phyloP scores from a whole-genome alignment of 2,888 invertebrate species.

The Argyra leucocephala region DNA sequence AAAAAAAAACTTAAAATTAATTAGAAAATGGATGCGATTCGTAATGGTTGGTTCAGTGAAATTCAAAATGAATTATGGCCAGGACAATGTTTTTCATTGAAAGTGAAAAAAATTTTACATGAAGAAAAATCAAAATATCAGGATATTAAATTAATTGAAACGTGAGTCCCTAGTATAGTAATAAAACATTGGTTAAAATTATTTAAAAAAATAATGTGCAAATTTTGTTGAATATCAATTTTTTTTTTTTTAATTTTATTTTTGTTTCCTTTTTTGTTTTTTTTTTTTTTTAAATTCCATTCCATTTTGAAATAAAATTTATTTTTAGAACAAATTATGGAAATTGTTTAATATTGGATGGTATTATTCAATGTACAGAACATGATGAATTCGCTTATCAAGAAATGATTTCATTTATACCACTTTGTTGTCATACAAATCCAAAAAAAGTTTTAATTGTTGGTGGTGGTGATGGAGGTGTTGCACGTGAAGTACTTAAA shows the following conservation, averaged over 20 bases:
- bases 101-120: slow-evolving; percentile 71
- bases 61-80: slow-evolving; percentile 81
- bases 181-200: slow-evolving; percentile 7
- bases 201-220: no score
- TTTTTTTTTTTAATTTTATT: slow-evolving; percentile 16
- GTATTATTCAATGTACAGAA: slow-evolving; percentile 93
- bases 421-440: slow-evolving; percentile 80
- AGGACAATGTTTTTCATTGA: slow-evolving; percentile 76
- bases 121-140: slow-evolving; percentile 73
- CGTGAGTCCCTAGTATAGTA: slow-evolving; percentile 44
- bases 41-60: slow-evolving; percentile 89
- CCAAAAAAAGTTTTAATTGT: slow-evolving; percentile 89
- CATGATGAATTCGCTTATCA: slow-evolving; percentile 96
- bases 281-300: neutral
- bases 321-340: slow-evolving; percentile 62
- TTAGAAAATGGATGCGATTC: slow-evolving; percentile 57
- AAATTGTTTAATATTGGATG: slow-evolving; percentile 79
- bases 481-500: slow-evolving; percentile 88
- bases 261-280: no score
- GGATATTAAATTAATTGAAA: slow-evolving; percentile 72
- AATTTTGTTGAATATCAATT: slow-evolving; percentile 32
- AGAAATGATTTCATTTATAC: slow-evolving; percentile 94
- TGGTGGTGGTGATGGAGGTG: slow-evolving; percentile 97
- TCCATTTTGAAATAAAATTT: neutral
- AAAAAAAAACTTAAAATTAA: no score